phyloP scores from a whole-genome alignment of 2,113 vertebrate species.

The Thamnaconus septentrionalis region DNA sequence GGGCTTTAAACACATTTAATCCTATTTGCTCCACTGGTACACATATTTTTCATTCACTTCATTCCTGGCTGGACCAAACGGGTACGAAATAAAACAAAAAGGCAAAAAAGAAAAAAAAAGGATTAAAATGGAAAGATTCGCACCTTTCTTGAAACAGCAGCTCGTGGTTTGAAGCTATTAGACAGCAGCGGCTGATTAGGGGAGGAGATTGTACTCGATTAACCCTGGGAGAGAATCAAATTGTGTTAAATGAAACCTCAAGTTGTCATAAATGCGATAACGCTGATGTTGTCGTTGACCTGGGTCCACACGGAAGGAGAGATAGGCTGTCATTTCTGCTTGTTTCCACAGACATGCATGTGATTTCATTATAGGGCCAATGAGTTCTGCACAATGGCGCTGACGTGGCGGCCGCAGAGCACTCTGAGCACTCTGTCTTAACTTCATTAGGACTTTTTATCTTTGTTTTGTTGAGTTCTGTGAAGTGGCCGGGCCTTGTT shows the following conservation, averaged over 20 bases:
- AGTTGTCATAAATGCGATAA: too few relatives aligned
- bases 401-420: background rate
- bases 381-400: constrained; percentile 1
- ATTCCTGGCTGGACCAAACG: constrained; percentile 75
- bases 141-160: too few relatives aligned
- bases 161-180: too few relatives aligned
- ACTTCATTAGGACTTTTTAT: background rate
- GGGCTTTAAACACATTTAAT: constrained; percentile 82
- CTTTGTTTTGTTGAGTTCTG: constrained; percentile 11
- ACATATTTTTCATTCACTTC: constrained; percentile 81
- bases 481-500: background rate
- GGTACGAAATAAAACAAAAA: constrained; percentile 73
- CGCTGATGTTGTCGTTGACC: too few relatives aligned
- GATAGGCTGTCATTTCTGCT: background rate
- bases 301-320: too few relatives aligned
- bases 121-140: background rate
- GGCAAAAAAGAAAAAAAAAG: constrained; percentile 43
- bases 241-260: too few relatives aligned
- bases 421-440: too few relatives aligned
- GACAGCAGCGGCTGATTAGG: too few relatives aligned
- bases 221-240: too few relatives aligned
- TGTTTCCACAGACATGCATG: constrained; percentile 30
- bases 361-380: constrained; percentile 7
- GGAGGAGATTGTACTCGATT: too few relatives aligned
- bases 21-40: constrained; percentile 88